Base-by-base conservation (phyloP, 1,140 invertebrate genomes). In the Trissolcus basalis region DNA sequence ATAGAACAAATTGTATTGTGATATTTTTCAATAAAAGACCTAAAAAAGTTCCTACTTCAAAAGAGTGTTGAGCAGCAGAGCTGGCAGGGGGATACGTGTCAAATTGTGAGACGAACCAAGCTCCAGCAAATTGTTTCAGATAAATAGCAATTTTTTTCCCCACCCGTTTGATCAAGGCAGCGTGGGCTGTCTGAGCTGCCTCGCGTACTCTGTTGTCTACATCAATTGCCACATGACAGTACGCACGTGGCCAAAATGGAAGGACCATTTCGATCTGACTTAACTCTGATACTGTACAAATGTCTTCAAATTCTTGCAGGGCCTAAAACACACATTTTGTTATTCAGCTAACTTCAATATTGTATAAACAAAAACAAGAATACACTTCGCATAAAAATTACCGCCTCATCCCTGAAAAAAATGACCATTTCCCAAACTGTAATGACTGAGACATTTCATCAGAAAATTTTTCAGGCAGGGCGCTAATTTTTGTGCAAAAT, bases 81-180 rank as follows among this genome's bases (percentile, higher is more conserved):
- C 95, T 93, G 12, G 94, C 94, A 2, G 94, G 94, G 9, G 93
- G 90, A 87, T 96, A 95, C 6, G 91, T 92, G 80, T 97, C 96
- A 87, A 92, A 94, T 80, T 95, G 93, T 13, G 93, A 92, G 4
- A 93, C 90, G 70, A 96, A 91, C 94, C 94, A 95, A 13, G 91
- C 86, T 8, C 93, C 93, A 69, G 94, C 91, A 2, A 97, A 76
- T 78, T 91, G 90, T 81, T 95, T 95, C 0, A 97, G 88, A 85
- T 93, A 91, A 0, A 93, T 92, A 4, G 95, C 96, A 49, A 97
- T 89, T 80, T 92, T 91, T 54, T 93, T 90, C 27, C 93, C 92
- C 36, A 93, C 91, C 83, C 92, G 91, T 27, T 88, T 86, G 8
- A 93, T 91, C 12, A 97, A 83, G 12, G 91, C 85, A 53, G 90